Evolutionary conservation across 2,888 invertebrate genomes (phyloP), one percentile per base, ranked within the genome.

Genomic region (Sesia apiformis): DNA sequence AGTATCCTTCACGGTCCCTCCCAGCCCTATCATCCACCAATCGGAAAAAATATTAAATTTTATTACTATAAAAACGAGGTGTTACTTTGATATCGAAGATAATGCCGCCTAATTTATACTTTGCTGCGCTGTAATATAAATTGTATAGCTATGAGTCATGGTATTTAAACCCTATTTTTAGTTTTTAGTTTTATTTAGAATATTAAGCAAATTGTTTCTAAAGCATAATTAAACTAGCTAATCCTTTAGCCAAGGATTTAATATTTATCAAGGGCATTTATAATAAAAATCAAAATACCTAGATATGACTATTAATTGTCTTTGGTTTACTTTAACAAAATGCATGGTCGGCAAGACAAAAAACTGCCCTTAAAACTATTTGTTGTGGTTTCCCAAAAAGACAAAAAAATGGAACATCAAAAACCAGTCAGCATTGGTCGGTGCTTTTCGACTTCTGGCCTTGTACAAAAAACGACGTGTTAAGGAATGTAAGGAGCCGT

Each of bases 401-500:
- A 83, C 69, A 80, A 81, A 84, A 76, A 85, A 81, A 78, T 68
- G 66, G 70, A 75, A 77, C 80, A 81, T 81, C 79, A 76, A 81
- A 84, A 87, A 84, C 85, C 84, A 87, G 88, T 84, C 86, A 81
- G 81, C 76, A 86, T 87, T 86, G 87, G 87, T 83, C 84, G 86
- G 82, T 79, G 78, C 80, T 79, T 85, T 85, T 83, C 78, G 81
- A 83, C 81, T 83, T 67, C 78, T 80, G 80, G 75, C 81, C 75
- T 81, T 76, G 74, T 78, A 79, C 73, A 88, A 89, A 84, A 89
- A 89, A 84, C 77, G 76, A 86, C 76, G 87, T 86, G 86, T 88
- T 86, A 86, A 85, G 84, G 89, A 89, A 89, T 89, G 87, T 85
- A 89, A 89, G 83, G 84, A 87, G 86, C 86, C 84, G 81, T 88